Conservation (phyloP, 1,140 invertebrate species). For the Drosophila orosa region DNA sequence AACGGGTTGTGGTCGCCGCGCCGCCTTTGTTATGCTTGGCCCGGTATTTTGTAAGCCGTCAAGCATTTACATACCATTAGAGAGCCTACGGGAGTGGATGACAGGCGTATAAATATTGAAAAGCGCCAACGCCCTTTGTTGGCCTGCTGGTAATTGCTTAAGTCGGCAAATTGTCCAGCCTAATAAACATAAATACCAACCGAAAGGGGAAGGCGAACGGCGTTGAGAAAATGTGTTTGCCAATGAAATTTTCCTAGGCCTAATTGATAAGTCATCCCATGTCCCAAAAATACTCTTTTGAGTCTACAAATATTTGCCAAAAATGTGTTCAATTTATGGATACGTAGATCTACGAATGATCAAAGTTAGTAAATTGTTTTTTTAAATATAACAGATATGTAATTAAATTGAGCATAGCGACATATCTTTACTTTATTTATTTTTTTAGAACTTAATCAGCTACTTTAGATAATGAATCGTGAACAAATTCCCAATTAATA, state of each 20-base stretch:
- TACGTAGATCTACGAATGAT: background rate
- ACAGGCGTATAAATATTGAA: constrained; percentile 63
- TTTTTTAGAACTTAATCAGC: no score
- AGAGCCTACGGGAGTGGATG: constrained; percentile 11
- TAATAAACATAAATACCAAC: constrained; percentile 62
- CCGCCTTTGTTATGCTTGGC: constrained; percentile 51
- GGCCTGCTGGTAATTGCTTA: constrained; percentile 59
- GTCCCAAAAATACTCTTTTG: background rate
- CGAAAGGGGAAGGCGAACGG: background rate
- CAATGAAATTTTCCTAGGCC: constrained; percentile 2
- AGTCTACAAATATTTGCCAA: background rate
- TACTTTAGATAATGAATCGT: no score
- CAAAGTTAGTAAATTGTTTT: background rate
- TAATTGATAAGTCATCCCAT: constrained; percentile 13
- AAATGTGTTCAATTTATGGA: background rate
- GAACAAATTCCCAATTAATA: no score
- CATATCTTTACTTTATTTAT: no score
- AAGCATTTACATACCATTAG: constrained; percentile 67
- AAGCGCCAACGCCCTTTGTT: constrained; percentile 60
- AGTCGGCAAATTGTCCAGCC: constrained; percentile 62
- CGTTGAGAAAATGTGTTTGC: constrained; percentile 14
- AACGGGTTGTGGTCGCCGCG: constrained; percentile 54
- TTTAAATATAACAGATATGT: background rate
- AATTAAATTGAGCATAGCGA: no score
- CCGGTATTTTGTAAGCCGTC: constrained; percentile 52